Evolutionary conservation across 2,113 vertebrate species (phyloP), one percentile per base, ranked within the genome.

Genomic region (Thinocorus orbignyianus): DNA sequence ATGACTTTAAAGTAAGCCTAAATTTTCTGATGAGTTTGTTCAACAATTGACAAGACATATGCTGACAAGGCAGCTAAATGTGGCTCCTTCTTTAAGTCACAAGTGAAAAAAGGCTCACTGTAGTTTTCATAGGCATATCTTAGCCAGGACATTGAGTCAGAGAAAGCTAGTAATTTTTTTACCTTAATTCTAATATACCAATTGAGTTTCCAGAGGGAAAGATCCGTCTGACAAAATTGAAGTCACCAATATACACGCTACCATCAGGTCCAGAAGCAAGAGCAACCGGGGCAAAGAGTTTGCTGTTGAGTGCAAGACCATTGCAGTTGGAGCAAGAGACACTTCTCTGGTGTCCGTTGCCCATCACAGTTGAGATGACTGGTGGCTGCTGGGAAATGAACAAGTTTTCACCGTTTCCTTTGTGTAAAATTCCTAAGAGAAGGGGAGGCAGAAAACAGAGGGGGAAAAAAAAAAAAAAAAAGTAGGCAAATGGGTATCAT

Each of bases 381-480:
- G 98, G 98, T 2, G 99, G 99, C 96, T 99, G 99, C 98, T 99
- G 99, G 91, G 99, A 99, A 93, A 99, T 99, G 97, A 99, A 99
- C 93, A 99, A 95, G 86, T 99, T 99, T 97, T 99, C 99, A 71
- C 99, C 99, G 13, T 99, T 99, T 82, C 99, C 99, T 98, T 99
- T 99, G 97, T 99, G 99, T 72, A 99, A 98, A 77, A 99, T 99
- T 96, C 99, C 99, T 99, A 88, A 35, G 19, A 73, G 70, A 20
- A 8, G 42, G 13, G 6, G 31, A 26, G 6, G 35, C 22, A 85
- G 52, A 64, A 51, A 92, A 81, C 7, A 69, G 25, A 66, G 30
- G n/a, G n/a, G n/a, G n/a, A n/a, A n/a, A 57, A 20, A 71, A n/a
- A 74, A 78, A 65, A 11, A 52, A 57, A 20, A 71, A n/a, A 74